Conservation (phyloP, 2,797 vertebrate species). For the Semaprochilodus insignis region DNA sequence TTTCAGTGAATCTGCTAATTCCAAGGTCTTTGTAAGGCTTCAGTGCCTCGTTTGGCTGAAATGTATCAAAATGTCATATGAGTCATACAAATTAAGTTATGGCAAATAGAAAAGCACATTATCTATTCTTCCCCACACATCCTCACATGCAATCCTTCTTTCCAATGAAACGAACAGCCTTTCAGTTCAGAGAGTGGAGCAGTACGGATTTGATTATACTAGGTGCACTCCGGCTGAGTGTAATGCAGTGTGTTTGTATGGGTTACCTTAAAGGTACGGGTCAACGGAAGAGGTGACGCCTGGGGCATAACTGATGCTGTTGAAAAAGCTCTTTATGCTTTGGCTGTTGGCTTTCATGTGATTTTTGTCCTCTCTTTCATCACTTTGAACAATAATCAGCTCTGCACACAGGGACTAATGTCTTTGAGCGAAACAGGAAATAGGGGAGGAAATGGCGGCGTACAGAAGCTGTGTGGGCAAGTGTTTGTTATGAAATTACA, state of each 20-base stretch:
- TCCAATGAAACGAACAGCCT: conserved; percentile 76
- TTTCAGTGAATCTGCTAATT: conserved; percentile 57
- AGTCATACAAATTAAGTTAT: conserved; percentile 79
- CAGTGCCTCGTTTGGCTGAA: conserved; percentile 74
- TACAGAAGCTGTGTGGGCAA: conserved; percentile 39
- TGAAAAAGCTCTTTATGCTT: conserved; percentile 76
- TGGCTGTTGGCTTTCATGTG: conserved; percentile 72
- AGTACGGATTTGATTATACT: conserved; percentile 83
- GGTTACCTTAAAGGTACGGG: conserved; percentile 71
- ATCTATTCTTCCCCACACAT: conserved; percentile 76
- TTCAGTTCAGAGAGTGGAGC: conserved; percentile 81
- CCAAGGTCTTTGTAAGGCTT: conserved; percentile 70
- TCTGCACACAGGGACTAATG: conserved; percentile 56
- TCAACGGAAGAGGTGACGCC: conserved; percentile 76
- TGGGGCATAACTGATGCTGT: conserved; percentile 73
- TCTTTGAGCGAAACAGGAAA: conserved; percentile 37
- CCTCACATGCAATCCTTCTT: conserved; percentile 58
- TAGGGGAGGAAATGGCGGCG: conserved; percentile 31
- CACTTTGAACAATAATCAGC: conserved; percentile 76
- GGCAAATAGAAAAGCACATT: conserved; percentile 67
- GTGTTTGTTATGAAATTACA: conserved; percentile 40
- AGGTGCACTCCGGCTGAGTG: conserved; percentile 78
- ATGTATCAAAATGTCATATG: conserved; percentile 77
- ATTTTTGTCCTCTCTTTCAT: conserved; percentile 69
- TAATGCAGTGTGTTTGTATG: conserved; percentile 73